Evolutionary conservation across 2,113 vertebrate species (phyloP).

Genomic region (Sorex fumeus): DNA sequence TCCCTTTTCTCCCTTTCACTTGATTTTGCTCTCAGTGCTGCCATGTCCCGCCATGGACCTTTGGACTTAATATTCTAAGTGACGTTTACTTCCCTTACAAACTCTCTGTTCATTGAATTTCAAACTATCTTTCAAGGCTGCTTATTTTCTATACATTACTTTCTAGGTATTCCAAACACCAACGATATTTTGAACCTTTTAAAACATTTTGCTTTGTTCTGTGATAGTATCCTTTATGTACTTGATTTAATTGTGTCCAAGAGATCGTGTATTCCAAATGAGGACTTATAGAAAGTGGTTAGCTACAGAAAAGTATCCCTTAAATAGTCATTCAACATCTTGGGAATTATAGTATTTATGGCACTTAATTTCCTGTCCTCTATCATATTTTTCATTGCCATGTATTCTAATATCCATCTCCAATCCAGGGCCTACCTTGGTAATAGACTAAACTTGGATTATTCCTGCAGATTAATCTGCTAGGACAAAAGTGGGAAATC

Average conservation of each 20-base stretch:
- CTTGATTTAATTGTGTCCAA: background rate
- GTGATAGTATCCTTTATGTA: background rate
- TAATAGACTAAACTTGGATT: background rate
- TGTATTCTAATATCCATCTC: background rate
- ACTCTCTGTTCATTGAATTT: background rate
- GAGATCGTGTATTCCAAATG: background rate
- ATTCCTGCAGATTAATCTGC: background rate
- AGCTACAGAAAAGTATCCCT: background rate
- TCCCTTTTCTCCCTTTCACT: background rate
- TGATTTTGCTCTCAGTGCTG: background rate
- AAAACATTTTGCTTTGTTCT: background rate
- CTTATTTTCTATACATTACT: no score
- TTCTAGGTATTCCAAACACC: background rate
- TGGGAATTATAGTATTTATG: background rate
- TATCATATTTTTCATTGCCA: background rate
- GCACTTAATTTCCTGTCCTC: background rate
- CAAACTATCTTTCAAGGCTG: background rate
- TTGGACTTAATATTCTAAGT: background rate
- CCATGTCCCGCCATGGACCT: background rate
- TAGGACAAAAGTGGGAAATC: conserved; percentile 1
- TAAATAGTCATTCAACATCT: background rate
- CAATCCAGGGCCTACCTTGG: background rate
- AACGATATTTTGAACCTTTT: background rate
- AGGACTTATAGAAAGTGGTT: background rate
- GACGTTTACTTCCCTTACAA: background rate